Conservation (phyloP, 1,140 invertebrate genomes). For the Orchesella cincta region DNA sequence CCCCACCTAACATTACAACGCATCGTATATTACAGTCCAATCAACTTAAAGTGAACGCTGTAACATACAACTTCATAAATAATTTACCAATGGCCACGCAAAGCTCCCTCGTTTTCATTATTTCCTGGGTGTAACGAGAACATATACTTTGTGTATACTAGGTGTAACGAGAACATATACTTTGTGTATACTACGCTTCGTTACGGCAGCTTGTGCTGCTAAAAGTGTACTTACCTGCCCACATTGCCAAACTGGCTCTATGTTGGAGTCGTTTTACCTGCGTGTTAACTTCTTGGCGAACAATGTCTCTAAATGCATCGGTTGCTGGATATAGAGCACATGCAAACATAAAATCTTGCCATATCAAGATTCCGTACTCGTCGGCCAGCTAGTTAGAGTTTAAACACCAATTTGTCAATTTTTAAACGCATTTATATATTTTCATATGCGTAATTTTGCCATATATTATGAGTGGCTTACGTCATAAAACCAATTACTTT, state of each 20-base stretch:
- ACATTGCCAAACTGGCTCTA: constrained; percentile 84
- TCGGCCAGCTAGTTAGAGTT: constrained; percentile 63
- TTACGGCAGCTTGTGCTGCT: no score
- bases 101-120: constrained; percentile 94
- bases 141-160: no score
- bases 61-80: no score
- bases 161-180: no score
- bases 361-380: constrained; percentile 77
- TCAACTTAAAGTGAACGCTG: no score
- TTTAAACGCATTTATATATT: not conserved
- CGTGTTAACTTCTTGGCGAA: constrained; percentile 76
- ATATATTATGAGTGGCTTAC: constrained; percentile 55
- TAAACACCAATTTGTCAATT: not conserved
- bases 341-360: constrained; percentile 98
- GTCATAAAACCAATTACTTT: constrained; percentile 87
- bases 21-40: no score
- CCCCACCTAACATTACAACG: no score
- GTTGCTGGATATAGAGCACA: constrained; percentile 90
- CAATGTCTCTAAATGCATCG: constrained; percentile 70
- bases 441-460: no score
- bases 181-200: no score
- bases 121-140: constrained; percentile 85
- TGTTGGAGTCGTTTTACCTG: constrained; percentile 82
- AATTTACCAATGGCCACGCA: constrained; percentile 71
- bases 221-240: no score